A percentile compares a stretch with the other conserved stretches of the same genome.
Evolutionary conservation across 1,140 invertebrate genomes (phyloP).

Genomic region (Drosophila orosa): DNA sequence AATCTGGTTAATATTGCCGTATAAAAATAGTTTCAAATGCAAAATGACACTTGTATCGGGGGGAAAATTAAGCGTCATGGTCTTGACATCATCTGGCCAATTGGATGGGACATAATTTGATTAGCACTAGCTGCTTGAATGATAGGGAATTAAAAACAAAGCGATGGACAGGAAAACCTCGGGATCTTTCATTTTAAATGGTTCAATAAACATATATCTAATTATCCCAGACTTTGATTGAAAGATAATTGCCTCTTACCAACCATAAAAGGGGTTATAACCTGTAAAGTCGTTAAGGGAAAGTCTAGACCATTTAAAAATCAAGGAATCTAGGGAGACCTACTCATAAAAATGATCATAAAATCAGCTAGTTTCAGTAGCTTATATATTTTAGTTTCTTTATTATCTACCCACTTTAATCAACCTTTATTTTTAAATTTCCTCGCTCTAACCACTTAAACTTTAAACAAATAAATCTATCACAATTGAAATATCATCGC

Average conservation of each 20-base stretch:
- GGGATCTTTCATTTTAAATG: neutral
- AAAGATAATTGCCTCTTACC: neutral
- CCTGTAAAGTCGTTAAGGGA: neutral
- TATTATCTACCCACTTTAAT: constrained; percentile 4
- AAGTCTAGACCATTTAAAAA: neutral
- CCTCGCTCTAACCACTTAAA: neutral
- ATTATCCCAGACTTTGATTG: neutral
- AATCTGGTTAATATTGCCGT: constrained; percentile 33
- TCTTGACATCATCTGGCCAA: constrained; percentile 51
- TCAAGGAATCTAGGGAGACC: neutral
- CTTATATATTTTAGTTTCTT: neutral
- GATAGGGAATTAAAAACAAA: neutral
- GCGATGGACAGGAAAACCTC: neutral
- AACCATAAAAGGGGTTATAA: neutral
- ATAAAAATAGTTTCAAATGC: constrained; percentile 65
- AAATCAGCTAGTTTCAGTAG: neutral
- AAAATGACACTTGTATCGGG: constrained; percentile 32
- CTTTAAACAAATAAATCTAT: constrained; percentile 35
- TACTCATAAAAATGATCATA: neutral
- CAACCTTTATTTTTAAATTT: constrained; percentile 21
- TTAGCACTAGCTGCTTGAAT: constrained; percentile 28
- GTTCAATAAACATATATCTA: constrained; percentile 4
- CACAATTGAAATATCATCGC: constrained; percentile 71
- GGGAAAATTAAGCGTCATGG: constrained; percentile 19
- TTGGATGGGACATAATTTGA: constrained; percentile 42